These are phyloP conservation scores for Luscinia luscinia DNA, from an alignment of 2,797 vertebrate species.

Conservation along the genomic window DNA sequence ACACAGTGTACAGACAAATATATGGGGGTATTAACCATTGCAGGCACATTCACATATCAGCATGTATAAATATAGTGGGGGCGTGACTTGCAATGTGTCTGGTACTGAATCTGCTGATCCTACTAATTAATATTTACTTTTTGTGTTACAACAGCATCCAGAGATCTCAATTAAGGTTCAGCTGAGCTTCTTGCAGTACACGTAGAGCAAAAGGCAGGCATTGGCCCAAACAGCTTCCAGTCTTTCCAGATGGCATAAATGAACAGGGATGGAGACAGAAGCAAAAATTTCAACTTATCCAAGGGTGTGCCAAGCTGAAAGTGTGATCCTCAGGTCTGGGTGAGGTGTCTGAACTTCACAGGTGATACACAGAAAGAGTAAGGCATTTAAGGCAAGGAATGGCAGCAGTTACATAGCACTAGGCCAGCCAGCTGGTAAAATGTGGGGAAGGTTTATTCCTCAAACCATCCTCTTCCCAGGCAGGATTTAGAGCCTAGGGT, in stretches of 20 bases:
- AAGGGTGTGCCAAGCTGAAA: not conserved
- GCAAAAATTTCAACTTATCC: not conserved
- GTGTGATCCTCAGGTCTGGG: not conserved
- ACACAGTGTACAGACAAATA: not conserved
- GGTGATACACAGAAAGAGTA: not conserved
- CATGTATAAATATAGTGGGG: not conserved
- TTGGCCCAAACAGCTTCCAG: not conserved
- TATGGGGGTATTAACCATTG: slow-evolving; percentile 16
- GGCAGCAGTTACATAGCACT: not conserved
- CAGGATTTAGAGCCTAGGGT: not conserved
- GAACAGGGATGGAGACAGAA: not conserved
- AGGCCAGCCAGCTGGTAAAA: not conserved
- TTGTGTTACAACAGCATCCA: slow-evolving; percentile 33
- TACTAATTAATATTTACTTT: slow-evolving; percentile 60
- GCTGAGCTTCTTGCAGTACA: not conserved
- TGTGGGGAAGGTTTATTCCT: not conserved
- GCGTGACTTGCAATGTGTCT: slow-evolving; percentile 32
- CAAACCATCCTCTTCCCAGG: not conserved
- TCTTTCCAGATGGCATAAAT: not conserved
- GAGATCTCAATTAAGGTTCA: slow-evolving; percentile 24
- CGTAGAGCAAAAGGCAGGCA: not conserved
- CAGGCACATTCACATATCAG: slow-evolving; percentile 1
- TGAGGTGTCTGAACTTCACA: not conserved
- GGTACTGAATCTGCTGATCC: slow-evolving; percentile 41
- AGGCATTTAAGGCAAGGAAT: not conserved